phyloP scores from a whole-genome alignment of 2,888 invertebrate species.

The Drosophila flavopinicola region DNA sequence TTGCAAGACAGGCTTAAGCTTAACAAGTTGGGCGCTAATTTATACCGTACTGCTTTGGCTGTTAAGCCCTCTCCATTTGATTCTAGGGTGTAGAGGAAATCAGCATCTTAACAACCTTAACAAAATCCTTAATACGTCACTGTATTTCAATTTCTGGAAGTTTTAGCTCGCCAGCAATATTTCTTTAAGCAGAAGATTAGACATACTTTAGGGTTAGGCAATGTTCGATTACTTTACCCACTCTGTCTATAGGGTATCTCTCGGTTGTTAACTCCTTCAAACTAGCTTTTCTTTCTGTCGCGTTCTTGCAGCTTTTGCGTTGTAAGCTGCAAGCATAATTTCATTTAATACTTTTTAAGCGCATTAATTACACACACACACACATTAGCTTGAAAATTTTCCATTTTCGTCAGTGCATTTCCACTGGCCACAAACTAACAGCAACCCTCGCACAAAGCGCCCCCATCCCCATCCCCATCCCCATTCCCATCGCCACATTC shows the following conservation, averaged over 20 bases:
- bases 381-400: not conserved
- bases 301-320: conserved; percentile 14
- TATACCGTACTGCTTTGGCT: too few species aligned
- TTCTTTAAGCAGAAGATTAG: too few species aligned
- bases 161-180: too few species aligned
- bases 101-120: too few species aligned
- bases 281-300: conserved; percentile 1
- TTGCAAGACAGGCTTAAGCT: too few species aligned
- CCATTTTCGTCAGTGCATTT: not conserved
- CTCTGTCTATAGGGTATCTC: conserved; percentile 1
- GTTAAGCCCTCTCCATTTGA: too few species aligned
- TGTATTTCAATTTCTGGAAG: too few species aligned
- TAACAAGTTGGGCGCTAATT: too few species aligned
- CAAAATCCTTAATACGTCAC: too few species aligned
- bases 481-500: not conserved
- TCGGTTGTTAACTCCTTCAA: not conserved
- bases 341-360: conserved; percentile 58
- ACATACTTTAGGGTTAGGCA: too few species aligned
- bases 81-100: too few species aligned
- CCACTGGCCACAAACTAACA: not conserved
- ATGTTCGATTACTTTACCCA: too few species aligned
- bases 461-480: not conserved
- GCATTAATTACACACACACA: conserved; percentile 57
- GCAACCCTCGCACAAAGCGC: not conserved
- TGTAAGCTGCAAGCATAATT: conserved; percentile 58